Base-by-base conservation (phyloP, 1,140 invertebrate species). In the Drosophila setifemur region DNA sequence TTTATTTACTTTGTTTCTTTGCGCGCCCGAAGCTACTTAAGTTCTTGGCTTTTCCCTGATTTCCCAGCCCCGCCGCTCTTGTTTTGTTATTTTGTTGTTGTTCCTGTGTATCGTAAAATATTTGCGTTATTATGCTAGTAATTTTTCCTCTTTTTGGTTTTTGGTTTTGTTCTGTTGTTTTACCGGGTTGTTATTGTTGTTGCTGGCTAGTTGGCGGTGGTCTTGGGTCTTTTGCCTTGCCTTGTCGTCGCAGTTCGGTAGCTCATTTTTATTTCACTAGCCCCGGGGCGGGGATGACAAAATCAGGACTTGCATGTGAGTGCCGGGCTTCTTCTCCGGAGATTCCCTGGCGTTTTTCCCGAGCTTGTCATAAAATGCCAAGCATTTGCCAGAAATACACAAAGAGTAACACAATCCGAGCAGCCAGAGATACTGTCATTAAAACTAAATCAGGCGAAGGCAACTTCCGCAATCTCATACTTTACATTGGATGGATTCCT, bases 101-200 rank as follows among this genome's bases (percentile, higher is more conserved):
- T 52, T 47, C 43, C 33, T 45, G 39, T 70, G 48, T 76, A 86
- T 85, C 79, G 81, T 85, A 85, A 85, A 85, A 85, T 85, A 85
- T 85, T 85, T 85, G 81, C 72, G 81, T 85, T 85, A 85, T 85
- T 85, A 86, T 85, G 75, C 81, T 85, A 86, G 79, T 85, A 86
- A 85, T 85, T 85, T 86, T 69, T 63, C 70, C 57, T 63, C 48
- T 60, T 67, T 42, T 64, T 50, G 23, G n/a, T 19, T 1, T 9
- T 12, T 43, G 26, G 28, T 43, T 45, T 61, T 49, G 14, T 19
- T 29, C n/a, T 12, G 5, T 53, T 53, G 21, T 52, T 42, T 53
- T 29, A 39, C 52, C 52, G 19, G 26, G 16, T 8, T 48, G 33
- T 18, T 52, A 14, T 37, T 53, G 14, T 50, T 50, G 3, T 33